Evolutionary conservation across 2,888 invertebrate genomes (phyloP).

Genomic region (Diarsia rubi): DNA sequence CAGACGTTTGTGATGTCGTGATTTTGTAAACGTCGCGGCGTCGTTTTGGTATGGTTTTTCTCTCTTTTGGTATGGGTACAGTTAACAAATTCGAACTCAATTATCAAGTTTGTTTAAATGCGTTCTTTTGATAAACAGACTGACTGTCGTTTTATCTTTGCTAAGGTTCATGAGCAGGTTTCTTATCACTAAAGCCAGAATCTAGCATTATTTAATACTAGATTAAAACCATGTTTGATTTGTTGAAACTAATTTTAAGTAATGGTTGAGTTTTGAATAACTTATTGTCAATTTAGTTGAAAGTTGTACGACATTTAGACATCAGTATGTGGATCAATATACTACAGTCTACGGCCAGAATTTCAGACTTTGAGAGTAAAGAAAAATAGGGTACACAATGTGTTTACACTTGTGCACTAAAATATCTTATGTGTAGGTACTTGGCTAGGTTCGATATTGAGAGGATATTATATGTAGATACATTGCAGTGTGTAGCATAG

Average conservation of each 20-base stretch:
- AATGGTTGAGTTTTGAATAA: too few species aligned
- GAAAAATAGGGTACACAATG: too few species aligned
- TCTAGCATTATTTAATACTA: not conserved
- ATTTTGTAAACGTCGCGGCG: slow-evolving; percentile 17
- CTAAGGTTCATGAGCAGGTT: not conserved
- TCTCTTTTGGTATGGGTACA: too few species aligned
- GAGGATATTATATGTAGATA: too few species aligned
- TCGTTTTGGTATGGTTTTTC: not conserved
- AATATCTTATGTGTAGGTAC: too few species aligned
- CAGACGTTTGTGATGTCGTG: slow-evolving; percentile 15
- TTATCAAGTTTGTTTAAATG: not conserved
- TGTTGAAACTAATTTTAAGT: not conserved
- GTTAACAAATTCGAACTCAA: not conserved
- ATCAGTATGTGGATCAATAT: not conserved
- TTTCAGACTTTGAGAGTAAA: too few species aligned
- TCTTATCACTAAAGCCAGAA: not conserved
- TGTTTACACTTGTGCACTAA: too few species aligned
- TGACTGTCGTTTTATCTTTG: not conserved
- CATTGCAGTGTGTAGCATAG: not conserved
- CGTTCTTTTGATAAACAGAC: not conserved
- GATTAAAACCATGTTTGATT: not conserved
- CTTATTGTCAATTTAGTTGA: too few species aligned
- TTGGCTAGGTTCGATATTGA: not conserved
- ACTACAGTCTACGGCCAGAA: not conserved
- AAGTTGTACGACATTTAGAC: too few species aligned